phyloP scores from a whole-genome alignment of 2,113 vertebrate genomes.

The Charina bottae region DNA sequence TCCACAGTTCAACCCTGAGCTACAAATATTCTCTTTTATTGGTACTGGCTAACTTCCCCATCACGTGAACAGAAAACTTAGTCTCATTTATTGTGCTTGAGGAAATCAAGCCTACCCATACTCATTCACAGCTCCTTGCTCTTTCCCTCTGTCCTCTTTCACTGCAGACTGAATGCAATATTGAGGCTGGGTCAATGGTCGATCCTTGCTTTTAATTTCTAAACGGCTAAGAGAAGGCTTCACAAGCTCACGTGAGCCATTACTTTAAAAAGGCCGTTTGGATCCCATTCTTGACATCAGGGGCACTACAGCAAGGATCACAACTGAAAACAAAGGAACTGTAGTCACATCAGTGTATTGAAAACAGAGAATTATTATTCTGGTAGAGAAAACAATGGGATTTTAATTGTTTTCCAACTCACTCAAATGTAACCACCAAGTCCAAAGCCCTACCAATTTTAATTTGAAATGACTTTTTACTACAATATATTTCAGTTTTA shows the following conservation, averaged over 20 bases:
- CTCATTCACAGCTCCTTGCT: not conserved
- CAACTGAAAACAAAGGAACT: not conserved
- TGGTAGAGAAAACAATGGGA: not conserved
- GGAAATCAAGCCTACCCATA: not conserved
- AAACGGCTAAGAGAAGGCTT: not conserved
- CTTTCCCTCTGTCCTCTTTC: not conserved
- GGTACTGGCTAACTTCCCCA: not conserved
- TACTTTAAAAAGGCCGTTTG: not conserved
- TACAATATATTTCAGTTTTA: not conserved
- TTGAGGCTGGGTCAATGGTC: not conserved
- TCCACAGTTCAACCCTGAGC: too few species aligned
- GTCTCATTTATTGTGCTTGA: not conserved
- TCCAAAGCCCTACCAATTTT: not conserved
- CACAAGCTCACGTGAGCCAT: not conserved
- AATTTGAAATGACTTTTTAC: conserved; percentile 8
- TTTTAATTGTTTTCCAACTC: not conserved
- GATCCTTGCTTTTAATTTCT: not conserved
- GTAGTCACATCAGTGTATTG: not conserved
- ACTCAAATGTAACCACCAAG: not conserved
- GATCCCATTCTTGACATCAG: not conserved
- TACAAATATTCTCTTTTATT: too few species aligned
- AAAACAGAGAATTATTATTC: not conserved
- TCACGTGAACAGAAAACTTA: not conserved
- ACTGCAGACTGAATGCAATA: not conserved
- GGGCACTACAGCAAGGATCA: not conserved